Evolutionary conservation across 2,797 vertebrate species (phyloP), one percentile per base, ranked within the genome.

Genomic region (Labroides dimidiatus): DNA sequence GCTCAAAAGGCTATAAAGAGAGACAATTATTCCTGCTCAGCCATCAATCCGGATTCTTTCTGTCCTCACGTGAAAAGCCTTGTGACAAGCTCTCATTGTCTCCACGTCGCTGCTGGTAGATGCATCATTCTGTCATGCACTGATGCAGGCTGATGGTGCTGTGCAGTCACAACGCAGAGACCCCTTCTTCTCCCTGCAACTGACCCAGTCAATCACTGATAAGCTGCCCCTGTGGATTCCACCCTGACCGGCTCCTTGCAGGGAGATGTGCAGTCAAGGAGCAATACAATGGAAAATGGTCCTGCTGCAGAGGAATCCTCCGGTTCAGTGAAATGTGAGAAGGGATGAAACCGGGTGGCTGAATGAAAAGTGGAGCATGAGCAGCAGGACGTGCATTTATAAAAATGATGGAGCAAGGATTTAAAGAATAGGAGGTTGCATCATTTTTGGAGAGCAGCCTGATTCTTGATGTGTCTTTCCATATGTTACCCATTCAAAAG

Each of bases 251-350:
- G 37, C 33, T 60, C 59, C 39, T 53, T 64, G 74, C n/a, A 2
- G 33, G 72, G n/a, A 72, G 64, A 63, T 37, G 63, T 13, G 10
- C 78, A 72, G 78, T 82, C 82, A 71, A 89, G 87, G 85, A 72
- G 60, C 64, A 56, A 56, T 70, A 82, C 39, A 69, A 71, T 47
- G 23, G 45, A 68, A 77, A 79, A 67, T 43, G 41, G 50, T 55
- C 57, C 73, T 41, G 42, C 69, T 58, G 64, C 20, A 63, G 55
- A 77, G 47, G 47, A 71, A 67, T 65, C 24, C 42, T 43, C 65
- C 16, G n/a, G 24, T 75, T n/a, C 58, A 36, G 16, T 4, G 1
- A 17, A 43, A 15, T 44, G 17, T 56, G 52, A 51, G 45, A 55
- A 19, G 21, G 27, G 43, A 52, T 41, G 33, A 56, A 52, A 53